These are phyloP conservation scores for Bursaphelenchus okinawaensis DNA, from an alignment of 2,888 invertebrate species.

Conservation along the genomic window DNA sequence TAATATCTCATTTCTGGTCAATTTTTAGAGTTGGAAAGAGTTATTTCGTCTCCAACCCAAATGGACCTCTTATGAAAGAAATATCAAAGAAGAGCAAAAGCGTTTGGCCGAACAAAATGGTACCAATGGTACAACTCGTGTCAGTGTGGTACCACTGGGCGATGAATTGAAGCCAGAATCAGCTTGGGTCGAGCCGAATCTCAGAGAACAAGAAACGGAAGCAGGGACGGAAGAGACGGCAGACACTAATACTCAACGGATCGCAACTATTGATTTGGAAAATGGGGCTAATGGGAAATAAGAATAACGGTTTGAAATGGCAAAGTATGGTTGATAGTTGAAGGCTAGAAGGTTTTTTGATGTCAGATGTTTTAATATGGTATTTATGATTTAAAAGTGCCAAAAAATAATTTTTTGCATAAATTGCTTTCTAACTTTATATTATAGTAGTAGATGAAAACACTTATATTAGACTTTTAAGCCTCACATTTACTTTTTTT, in stretches of 20 bases:
- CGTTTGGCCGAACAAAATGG: background rate
- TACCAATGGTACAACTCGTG: background rate
- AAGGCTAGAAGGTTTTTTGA: no score
- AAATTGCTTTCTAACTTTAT: no score
- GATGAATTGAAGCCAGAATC: background rate
- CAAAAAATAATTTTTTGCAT: no score
- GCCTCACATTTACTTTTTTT: no score
- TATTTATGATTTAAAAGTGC: no score
- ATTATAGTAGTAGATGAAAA: no score
- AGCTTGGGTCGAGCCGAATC: background rate
- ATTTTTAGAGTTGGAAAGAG: conserved; percentile 27
- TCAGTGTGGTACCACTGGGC: background rate
- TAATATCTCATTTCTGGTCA: no score
- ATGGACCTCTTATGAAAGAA: conserved; percentile 33
- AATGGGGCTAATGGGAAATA: no score
- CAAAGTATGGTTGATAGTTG: no score
- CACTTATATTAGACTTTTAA: no score
- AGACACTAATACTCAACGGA: background rate
- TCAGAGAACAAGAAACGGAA: background rate
- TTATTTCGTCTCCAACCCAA: conserved; percentile 34
- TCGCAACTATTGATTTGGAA: background rate
- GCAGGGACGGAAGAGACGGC: background rate
- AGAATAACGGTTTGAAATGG: no score
- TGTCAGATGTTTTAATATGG: no score
- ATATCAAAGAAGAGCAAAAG: conserved; percentile 1